Percentiles rank a stretch among this genome's conserved stretches.
These are phyloP conservation scores for Amblyopsis hoosieri DNA, from an alignment of 2,797 vertebrate species.

Conservation along the genomic window DNA sequence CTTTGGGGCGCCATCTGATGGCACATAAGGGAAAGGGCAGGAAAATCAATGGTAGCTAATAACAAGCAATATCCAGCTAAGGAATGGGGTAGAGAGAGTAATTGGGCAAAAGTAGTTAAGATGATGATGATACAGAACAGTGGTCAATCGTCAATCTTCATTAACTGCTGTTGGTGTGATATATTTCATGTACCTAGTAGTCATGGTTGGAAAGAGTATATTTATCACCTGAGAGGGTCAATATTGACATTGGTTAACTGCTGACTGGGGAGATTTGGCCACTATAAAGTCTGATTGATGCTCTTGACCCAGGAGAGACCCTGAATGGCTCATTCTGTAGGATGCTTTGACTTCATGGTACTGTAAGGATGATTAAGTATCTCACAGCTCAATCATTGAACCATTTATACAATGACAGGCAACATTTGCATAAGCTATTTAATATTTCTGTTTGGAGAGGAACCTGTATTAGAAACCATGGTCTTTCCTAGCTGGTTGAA, in stretches of 20 bases:
- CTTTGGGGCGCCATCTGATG: slow-evolving; percentile 62
- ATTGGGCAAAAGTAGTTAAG: slow-evolving; percentile 16
- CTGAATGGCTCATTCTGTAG: slow-evolving; percentile 40
- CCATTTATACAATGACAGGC: background rate
- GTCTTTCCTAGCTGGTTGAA: too few relatives aligned
- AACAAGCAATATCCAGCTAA: slow-evolving; percentile 3
- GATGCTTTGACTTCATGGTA: slow-evolving; percentile 20
- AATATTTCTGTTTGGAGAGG: too few relatives aligned
- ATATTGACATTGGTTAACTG: slow-evolving; percentile 56
- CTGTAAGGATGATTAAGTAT: slow-evolving; percentile 13
- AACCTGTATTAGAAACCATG: too few relatives aligned
- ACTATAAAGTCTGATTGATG: slow-evolving; percentile 64
- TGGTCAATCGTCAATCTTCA: slow-evolving; percentile 26
- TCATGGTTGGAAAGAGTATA: slow-evolving; percentile 25
- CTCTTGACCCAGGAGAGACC: slow-evolving; percentile 39
- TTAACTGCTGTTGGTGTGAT: slow-evolving; percentile 19
- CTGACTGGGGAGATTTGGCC: slow-evolving; percentile 48
- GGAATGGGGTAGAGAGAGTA: slow-evolving; percentile 16
- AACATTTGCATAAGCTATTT: too few relatives aligned
- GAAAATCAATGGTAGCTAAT: background rate
- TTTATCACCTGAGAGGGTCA: slow-evolving; percentile 63
- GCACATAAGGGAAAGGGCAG: background rate
- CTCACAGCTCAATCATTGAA: slow-evolving; percentile 28
- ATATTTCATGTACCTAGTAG: slow-evolving; percentile 28
- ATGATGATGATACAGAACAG: slow-evolving; percentile 26